Conservation (phyloP, 1,140 invertebrate species). For the Trichogramma pretiosum region DNA sequence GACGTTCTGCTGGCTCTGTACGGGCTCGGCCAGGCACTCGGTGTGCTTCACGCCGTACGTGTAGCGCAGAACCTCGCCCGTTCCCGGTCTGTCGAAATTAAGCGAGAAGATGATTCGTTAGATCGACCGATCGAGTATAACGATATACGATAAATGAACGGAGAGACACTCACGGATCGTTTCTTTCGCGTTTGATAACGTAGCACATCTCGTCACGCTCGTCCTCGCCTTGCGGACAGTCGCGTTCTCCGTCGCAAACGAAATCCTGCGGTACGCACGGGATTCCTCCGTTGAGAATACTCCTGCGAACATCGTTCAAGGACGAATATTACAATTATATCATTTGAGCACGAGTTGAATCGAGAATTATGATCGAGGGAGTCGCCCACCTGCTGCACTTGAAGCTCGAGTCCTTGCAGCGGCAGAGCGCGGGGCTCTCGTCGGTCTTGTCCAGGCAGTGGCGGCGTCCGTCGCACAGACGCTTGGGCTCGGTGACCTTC, state of each 20-base stretch:
- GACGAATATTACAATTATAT: too few species aligned
- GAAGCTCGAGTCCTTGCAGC: conserved; percentile 48
- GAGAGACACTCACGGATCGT: conserved; percentile 24
- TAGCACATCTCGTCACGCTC: conserved; percentile 51
- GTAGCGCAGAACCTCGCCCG: conserved; percentile 48
- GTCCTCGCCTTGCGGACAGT: conserved; percentile 64
- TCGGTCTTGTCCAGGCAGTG: conserved; percentile 75
- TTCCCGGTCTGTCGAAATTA: conserved; percentile 30
- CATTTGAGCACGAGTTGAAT: too few species aligned
- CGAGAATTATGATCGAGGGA: not conserved
- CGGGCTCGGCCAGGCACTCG: conserved; percentile 43
- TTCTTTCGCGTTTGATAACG: conserved; percentile 22
- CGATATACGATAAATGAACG: not conserved
- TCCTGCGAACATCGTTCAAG: too few species aligned
- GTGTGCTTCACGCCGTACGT: conserved; percentile 53
- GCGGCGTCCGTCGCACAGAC: conserved; percentile 67
- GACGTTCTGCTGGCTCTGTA: conserved; percentile 15
- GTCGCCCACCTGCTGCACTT: conserved; percentile 38
- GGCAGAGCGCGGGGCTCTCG: conserved; percentile 58
- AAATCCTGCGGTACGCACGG: conserved; percentile 58
- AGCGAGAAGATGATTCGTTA: not conserved
- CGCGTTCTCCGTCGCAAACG: conserved; percentile 60
- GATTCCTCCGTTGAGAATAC: not conserved
- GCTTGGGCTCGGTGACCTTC: conserved; percentile 51
- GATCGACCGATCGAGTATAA: not conserved